phyloP scores from a whole-genome alignment of 1,140 invertebrate genomes.

The Leptinotarsa defecta region DNA sequence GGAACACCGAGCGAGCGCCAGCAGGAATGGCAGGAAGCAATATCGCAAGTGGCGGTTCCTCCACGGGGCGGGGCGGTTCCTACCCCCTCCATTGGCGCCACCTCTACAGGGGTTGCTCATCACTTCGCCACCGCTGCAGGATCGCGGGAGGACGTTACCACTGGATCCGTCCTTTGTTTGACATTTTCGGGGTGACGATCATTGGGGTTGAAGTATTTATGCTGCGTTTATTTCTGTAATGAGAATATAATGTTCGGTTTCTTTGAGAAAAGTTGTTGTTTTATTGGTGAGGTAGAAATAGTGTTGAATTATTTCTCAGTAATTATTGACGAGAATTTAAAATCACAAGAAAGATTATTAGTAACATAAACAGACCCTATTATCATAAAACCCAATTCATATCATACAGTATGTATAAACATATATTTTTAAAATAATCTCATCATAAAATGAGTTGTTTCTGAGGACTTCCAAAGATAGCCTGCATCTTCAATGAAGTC shows the following conservation, averaged over 20 bases:
- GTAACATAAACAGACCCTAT: too few species aligned
- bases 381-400: too few species aligned
- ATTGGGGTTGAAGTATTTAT: neutral
- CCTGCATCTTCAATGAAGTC: too few species aligned
- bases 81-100: slow-evolving; percentile 44
- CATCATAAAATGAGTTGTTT: too few species aligned
- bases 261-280: too few species aligned
- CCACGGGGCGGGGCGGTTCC: slow-evolving; percentile 48
- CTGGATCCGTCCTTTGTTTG: slow-evolving; percentile 21
- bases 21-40: slow-evolving; percentile 57
- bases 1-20: slow-evolving; percentile 54
- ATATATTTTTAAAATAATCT: too few species aligned
- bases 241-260: neutral
- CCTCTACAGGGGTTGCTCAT: slow-evolving; percentile 46
- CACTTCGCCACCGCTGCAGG: slow-evolving; percentile 31
- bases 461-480: too few species aligned
- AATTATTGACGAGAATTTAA: too few species aligned
- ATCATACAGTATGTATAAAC: too few species aligned
- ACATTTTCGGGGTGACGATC: slow-evolving; percentile 8
- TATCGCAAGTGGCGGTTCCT: slow-evolving; percentile 58
- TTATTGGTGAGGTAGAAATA: too few species aligned
- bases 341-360: too few species aligned
- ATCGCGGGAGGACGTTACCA: slow-evolving; percentile 20
- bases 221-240: neutral
- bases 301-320: too few species aligned